Base-by-base conservation (phyloP, 2,888 invertebrate genomes). In the Pherbina coryleti region DNA sequence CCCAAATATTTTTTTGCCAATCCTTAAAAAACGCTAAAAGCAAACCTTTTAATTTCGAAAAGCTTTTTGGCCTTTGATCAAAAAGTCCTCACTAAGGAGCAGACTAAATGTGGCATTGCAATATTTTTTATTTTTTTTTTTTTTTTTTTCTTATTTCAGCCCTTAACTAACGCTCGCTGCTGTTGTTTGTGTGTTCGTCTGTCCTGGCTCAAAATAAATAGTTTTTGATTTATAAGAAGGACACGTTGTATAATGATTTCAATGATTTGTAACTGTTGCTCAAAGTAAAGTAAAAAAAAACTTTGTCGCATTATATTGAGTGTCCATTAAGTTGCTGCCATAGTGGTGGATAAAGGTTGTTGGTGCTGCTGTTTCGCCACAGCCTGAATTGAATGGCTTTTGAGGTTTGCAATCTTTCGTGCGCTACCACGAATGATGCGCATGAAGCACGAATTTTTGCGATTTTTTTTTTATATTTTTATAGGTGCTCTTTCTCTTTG, bases 21-120 rank as follows among this genome's bases (percentile, higher is more conserved):
- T 44, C 44, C 11, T 44, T 44, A 44, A 44, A 44, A 44, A 44
- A 8, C 17, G 25, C 57, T 34, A 66, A 62, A 75, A 75, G 75
- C 55, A 74, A 75, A 75, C 75, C 75, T 75, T 75, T 75, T 75
- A 75, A 75, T 66, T 75, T 67, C 34, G 25, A 62, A 66, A 34
- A 55, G 67, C 53, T 75, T 67, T 77, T 84, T 85, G 85, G 85
- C 84, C 83, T 85, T 85, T 85, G 85, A 85, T 85, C 85, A 85
- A 85, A 84, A 84, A 81, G 60, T 14, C 25, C 44, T 55, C 55
- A 22, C 55, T 11, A 55, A 55, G 55, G 55, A 55, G 55, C 22
- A 19, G 19, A 7, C 44, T 44, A 11, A 44, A 44, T 44, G 44
- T 44, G 44, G 44, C 44, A 1, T 11, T 44, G 44, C 44, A 11